phyloP scores from a whole-genome alignment of 2,888 invertebrate genomes.

The Drosophila longiperda region DNA sequence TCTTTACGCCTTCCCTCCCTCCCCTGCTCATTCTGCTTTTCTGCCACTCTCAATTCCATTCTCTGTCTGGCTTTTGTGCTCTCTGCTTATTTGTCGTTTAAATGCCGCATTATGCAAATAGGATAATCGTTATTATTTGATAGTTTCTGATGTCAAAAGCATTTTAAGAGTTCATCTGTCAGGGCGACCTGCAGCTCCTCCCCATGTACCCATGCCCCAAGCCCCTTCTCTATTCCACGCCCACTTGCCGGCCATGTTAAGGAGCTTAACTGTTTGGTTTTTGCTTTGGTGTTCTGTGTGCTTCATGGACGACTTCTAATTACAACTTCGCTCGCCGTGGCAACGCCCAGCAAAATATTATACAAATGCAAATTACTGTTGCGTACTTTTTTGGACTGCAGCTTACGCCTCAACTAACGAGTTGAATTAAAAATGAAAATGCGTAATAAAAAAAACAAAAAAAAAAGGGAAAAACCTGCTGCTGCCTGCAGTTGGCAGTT shows the following conservation, averaged over 20 bases:
- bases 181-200: constrained; percentile 15
- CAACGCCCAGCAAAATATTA: constrained; percentile 46
- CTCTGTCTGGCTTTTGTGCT: constrained; percentile 54
- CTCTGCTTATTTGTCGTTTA: constrained; percentile 74
- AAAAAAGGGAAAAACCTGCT: constrained; percentile 3
- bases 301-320: constrained; percentile 48
- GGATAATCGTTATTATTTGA: constrained; percentile 81
- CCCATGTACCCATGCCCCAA: not conserved
- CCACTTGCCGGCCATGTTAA: not conserved
- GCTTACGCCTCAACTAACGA: constrained; percentile 28
- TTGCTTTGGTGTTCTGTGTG: constrained; percentile 4
- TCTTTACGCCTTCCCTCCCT: constrained; percentile 13
- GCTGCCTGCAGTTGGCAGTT: constrained; percentile 6
- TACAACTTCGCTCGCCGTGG: constrained; percentile 47
- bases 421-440: constrained; percentile 50
- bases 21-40: constrained; percentile 1
- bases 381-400: constrained; percentile 8
- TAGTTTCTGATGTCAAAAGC: constrained; percentile 80
- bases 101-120: constrained; percentile 78
- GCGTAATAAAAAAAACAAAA: constrained; percentile 15
- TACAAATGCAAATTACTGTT: constrained; percentile 38
- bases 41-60: constrained; percentile 34
- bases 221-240: not conserved
- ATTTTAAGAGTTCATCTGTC: constrained; percentile 63
- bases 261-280: not conserved